Base-by-base conservation (phyloP, 2,888 invertebrate species). In the Pheosia gnoma region DNA sequence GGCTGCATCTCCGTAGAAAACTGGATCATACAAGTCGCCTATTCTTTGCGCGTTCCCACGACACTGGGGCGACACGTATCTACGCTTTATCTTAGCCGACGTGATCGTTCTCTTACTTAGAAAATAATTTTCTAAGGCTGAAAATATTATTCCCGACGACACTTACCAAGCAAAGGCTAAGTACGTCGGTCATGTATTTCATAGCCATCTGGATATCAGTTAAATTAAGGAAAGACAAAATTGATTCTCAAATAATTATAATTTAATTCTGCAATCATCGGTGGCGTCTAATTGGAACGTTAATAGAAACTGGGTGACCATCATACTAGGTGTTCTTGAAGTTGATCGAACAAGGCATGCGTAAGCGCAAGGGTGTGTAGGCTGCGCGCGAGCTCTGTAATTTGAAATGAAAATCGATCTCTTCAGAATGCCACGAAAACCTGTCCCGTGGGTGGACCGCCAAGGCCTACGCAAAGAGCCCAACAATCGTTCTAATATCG, bases 331-430 rank as follows among this genome's bases (percentile, higher is more conserved):
- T 86, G 81, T 82, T 70, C 67, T 69, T 85, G 81, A 25, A 25
- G 25, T 25, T 25, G 25, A 83, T 85, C 78, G 80, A 77, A 82
- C 75, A 84, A 86, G 85, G 85, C 88, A 88, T 85, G 85, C 81
- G 74, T 83, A 83, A 78, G 75, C 78, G 77, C 11, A 83, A 84
- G 81, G 81, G 83, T 68, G 87, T 82, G 89, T 90, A 82, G 90
- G 90, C 63, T 77, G 79, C 77, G 77, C 76, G 72, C 77, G 78
- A 77, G 85, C 78, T 80, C 81, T 85, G 83, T 87, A 89, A 89
- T 89, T 90, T 90, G 86, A 89, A 90, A 90, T 89, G 88, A 90
- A 91, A 91, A 91, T 89, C 87, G 83, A 88, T 86, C 84, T 83
- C 85, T 87, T 87, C 86, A 87, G 84, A 77, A 72, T 84, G 83